Percentiles rank a stretch among this genome's conserved stretches.
Conservation (phyloP, 92 coral and sea anemone species). For the Paragorgia papillata region DNA sequence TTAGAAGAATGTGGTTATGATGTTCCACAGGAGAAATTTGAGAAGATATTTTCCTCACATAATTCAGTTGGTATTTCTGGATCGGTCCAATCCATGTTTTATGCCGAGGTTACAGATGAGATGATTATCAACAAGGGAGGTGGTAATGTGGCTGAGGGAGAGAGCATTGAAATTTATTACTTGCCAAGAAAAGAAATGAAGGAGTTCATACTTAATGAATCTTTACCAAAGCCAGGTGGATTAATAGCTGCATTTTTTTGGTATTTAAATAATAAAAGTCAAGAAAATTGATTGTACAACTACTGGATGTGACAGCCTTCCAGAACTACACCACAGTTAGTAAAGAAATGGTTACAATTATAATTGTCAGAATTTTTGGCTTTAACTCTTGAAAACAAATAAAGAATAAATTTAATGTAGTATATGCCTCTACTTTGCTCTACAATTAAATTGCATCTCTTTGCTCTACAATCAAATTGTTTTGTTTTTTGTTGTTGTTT, state of each 20-base stretch:
- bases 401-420: no score
- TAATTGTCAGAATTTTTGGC: no score
- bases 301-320: no score
- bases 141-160: conserved; percentile 87
- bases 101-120: conserved; percentile 85
- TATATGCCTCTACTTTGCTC: no score
- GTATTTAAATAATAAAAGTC: conserved; percentile 58
- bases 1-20: conserved; percentile 98
- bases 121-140: conserved; percentile 88
- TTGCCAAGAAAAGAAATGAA: conserved; percentile 76
- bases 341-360: no score
- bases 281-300: neutral
- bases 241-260: conserved; percentile 94
- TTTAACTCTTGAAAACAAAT: no score
- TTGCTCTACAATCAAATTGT: no score
- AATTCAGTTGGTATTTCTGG: conserved; percentile 88
- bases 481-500: no score
- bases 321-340: no score
- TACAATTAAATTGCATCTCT: no score
- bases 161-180: conserved; percentile 82
- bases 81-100: conserved; percentile 70
- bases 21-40: conserved; percentile 81
- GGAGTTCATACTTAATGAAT: conserved; percentile 80
- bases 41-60: conserved; percentile 66
- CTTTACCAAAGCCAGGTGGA: conserved; percentile 76